Evolutionary conservation across 2,888 invertebrate species (phyloP), one percentile per base, ranked within the genome.

Genomic region (Caenorhabditis sp.): DNA sequence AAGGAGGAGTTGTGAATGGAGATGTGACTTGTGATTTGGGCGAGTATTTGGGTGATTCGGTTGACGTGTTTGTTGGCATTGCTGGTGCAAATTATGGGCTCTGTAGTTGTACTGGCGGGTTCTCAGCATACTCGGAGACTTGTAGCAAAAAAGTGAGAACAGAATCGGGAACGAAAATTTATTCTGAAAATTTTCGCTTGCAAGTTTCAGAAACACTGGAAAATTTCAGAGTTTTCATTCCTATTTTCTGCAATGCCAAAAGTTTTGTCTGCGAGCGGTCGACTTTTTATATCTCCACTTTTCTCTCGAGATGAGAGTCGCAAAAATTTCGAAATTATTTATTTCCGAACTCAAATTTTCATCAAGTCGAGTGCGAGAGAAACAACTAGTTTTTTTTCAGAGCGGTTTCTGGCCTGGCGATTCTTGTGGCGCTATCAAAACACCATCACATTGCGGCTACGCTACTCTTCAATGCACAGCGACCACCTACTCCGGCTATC

Each of bases 81-180:
- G 70, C 82, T n/a, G 82, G 82, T 6, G 82, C 79, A 8, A 82
- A 82, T 51, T 81, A 75, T 58, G 82, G 82, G 17, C 58, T 82
- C 58, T 82, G 82, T 60, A 66, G 65, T 23, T 82, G 82, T 51
- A 75, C 69, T 4, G 81, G 76, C 26, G 60, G 59, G 5, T 36
- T 69, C 3, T 71, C 77, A n/a, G 54, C 62, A 12, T 58, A 64
- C 17, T 62, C 71, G 12, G 67, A 77, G 6, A 82, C 82, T 12
- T 84, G 83, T 60, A 77, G 77, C 53, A 77, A 72, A 49, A 67
- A 75, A 60, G 79, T 79, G n/a, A n/a, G n/a, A n/a, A n/a, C n/a
- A n/a, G n/a, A n/a, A n/a, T n/a, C n/a, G n/a, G n/a, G n/a, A n/a
- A n/a, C n/a, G n/a, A n/a, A n/a, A n/a, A n/a, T n/a, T n/a, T n/a